Conservation (phyloP, 2,888 invertebrate genomes). For the Parthenolecanium corni region DNA sequence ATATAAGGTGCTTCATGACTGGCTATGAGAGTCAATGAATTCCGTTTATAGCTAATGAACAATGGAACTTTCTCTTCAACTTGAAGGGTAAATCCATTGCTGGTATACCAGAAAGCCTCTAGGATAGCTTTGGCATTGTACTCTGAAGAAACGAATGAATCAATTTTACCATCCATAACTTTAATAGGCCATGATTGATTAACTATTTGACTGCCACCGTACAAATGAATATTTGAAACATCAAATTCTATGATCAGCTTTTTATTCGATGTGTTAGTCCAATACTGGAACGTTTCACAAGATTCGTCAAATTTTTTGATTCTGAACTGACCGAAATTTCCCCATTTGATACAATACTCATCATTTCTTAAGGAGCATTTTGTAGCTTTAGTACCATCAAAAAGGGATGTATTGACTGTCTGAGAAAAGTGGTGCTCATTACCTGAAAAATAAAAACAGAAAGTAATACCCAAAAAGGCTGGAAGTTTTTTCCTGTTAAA, state of each 20-base stretch:
- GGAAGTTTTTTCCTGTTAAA: no score
- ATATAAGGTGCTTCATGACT: slow-evolving; percentile 38
- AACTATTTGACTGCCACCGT: slow-evolving; percentile 52
- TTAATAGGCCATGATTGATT: slow-evolving; percentile 55
- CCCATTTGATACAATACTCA: neutral
- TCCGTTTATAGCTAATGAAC: slow-evolving; percentile 43
- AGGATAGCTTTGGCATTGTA: slow-evolving; percentile 46
- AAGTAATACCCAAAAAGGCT: no score
- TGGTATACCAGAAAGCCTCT: slow-evolving; percentile 62
- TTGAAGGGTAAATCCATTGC: slow-evolving; percentile 55
- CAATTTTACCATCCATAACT: slow-evolving; percentile 44
- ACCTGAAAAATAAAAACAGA: no score
- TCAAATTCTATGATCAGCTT: slow-evolving; percentile 32
- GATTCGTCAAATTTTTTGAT: neutral
- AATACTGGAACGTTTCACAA: neutral
- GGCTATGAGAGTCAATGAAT: slow-evolving; percentile 39
- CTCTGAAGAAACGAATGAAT: slow-evolving; percentile 49
- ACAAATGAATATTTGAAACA: slow-evolving; percentile 46
- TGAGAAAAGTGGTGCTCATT: no score
- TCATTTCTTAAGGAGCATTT: neutral
- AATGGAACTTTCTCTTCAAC: slow-evolving; percentile 54
- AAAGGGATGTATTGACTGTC: neutral
- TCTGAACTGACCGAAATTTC: neutral
- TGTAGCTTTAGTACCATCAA: neutral
- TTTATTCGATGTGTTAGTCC: neutral